Evolutionary conservation across 35 echinoderm and acorn worm species (phyloP).

Genomic region (Diadema setosum): DNA sequence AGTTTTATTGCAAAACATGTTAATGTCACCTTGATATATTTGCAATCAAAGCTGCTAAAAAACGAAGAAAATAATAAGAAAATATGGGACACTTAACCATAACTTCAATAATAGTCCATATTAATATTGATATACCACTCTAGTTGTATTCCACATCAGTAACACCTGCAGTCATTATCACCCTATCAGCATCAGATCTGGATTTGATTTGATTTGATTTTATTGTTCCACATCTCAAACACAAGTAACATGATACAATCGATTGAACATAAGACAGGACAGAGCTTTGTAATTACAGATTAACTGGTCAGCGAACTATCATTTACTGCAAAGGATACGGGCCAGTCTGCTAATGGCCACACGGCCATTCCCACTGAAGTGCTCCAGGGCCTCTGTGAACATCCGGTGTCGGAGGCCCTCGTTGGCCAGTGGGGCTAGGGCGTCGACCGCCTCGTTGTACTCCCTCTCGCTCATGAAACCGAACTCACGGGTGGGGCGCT

Average conservation of each 20-base stretch:
- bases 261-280: neutral
- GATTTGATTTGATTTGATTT: neutral
- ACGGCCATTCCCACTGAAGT: constrained; percentile 60
- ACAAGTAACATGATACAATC: neutral
- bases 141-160: neutral
- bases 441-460: constrained; percentile 81
- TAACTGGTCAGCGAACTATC: neutral
- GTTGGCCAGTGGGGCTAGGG: constrained; percentile 74
- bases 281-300: neutral
- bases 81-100: too few relatives aligned
- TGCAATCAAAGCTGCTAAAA: too few relatives aligned
- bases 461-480: constrained; percentile 74
- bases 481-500: constrained; percentile 74
- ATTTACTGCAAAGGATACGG: constrained; percentile 80
- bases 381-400: constrained; percentile 58
- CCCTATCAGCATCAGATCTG: neutral
- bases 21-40: too few relatives aligned
- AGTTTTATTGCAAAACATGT: too few relatives aligned
- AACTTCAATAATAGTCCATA: too few relatives aligned
- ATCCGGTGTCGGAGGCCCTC: constrained; percentile 66
- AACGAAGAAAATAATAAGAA: too few relatives aligned
- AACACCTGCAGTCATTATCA: neutral
- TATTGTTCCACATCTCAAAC: neutral
- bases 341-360: constrained; percentile 71
- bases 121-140: neutral